Base-by-base conservation (phyloP, 2,797 vertebrate species). In the Silurus aristotelis region DNA sequence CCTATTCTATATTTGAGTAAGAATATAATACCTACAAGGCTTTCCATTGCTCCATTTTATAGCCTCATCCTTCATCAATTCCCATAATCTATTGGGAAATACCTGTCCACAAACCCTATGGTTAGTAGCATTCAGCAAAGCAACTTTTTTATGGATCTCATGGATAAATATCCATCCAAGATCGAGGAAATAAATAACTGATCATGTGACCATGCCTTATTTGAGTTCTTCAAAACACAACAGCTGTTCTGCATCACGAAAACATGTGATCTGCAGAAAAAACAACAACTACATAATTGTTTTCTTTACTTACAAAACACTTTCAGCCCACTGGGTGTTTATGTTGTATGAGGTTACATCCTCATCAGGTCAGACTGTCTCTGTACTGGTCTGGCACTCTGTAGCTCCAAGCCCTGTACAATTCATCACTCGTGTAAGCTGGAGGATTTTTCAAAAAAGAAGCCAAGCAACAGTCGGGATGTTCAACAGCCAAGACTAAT, bases 401-500 rank as follows among this genome's bases (percentile, higher is more conserved):
- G 83, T 63, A 84, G 73, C 52, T 76, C 27, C 17, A 20, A 78
- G 52, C 83, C 78, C 82, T 81, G 64, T 43, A 60, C 77, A 82
- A 80, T 73, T 86, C 61, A 77, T 88, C 85, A 87, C 76, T 63
- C 60, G 66, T 63, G 64, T 55, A 79, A 66, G 52, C 27, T 71
- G 56, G 72, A 82, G 82, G 84, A 85, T 46, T 87, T 80, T 63
- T 79, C 87, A 84, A 80, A 76, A 82, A 38, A 0, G 64, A 19
- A 84, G 86, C 89, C 71, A 79, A 87, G 81, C 80, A 86, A 64
- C 79, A 88, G 80, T 58, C 15, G 80, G 77, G 78, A 77, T 71
- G 79, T 76, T 83, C 85, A 52, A 82, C 77, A 89, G 70, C 75
- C 56, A 68, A 81, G 56, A 85, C 87, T 85, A 87, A 80, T 84